A percentile compares a stretch with the other conserved stretches of the same genome.
Evolutionary conservation across 2,888 invertebrate genomes (phyloP).

Genomic region (Ramazzottius varieornatus): DNA sequence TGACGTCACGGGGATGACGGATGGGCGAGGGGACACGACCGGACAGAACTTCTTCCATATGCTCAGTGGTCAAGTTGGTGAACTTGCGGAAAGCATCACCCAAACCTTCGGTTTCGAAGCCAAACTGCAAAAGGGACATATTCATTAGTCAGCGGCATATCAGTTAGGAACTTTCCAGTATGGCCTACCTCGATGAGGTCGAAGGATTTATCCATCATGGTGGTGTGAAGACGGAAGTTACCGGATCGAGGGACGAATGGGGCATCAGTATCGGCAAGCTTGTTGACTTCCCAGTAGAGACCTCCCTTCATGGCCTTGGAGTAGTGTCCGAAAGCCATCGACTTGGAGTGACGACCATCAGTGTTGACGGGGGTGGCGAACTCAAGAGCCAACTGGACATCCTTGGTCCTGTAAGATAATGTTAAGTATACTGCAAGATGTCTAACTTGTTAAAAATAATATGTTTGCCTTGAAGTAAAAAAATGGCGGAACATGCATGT

Average conservation of each 20-base stretch:
- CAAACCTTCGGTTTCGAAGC: background rate
- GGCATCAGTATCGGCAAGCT: background rate
- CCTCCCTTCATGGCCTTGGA: background rate
- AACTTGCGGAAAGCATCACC: background rate
- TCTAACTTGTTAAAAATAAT: too few species aligned
- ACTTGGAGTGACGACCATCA: background rate
- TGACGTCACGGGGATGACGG: background rate
- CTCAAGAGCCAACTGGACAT: background rate
- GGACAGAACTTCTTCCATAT: background rate
- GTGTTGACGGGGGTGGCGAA: background rate
- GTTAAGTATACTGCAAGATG: too few species aligned
- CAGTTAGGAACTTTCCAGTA: background rate
- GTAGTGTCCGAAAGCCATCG: background rate
- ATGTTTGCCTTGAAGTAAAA: too few species aligned
- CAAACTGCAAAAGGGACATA: background rate
- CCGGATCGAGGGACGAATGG: background rate
- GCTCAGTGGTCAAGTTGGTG: background rate
- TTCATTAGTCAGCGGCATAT: background rate
- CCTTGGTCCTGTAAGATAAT: background rate
- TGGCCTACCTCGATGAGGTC: background rate
- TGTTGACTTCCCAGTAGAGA: background rate
- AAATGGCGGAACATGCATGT: too few species aligned
- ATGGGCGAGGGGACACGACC: background rate
- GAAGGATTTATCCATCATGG: background rate
- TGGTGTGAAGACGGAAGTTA: background rate